Percentiles rank a stretch among this genome's conserved stretches.
Evolutionary conservation across 2,797 vertebrate genomes (phyloP).

Genomic region (Danio aesculapii): DNA sequence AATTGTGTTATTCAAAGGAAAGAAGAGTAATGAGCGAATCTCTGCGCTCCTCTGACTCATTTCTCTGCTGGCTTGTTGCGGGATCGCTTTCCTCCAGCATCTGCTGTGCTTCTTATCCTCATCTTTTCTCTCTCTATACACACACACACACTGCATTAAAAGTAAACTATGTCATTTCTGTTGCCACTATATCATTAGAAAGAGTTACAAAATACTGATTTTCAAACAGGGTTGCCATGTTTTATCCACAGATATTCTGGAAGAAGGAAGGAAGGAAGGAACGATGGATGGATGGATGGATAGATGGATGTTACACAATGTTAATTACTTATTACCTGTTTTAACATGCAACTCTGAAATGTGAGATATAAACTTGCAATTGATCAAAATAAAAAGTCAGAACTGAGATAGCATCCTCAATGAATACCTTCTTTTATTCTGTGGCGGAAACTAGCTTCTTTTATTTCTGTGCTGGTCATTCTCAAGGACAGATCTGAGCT

Average conservation of each 20-base stretch:
- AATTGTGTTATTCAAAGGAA: slow-evolving; percentile 48
- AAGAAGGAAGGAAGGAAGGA: too few species aligned
- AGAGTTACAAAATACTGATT: slow-evolving; percentile 12
- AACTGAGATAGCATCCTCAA: not conserved
- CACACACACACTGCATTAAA: not conserved
- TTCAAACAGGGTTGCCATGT: not conserved
- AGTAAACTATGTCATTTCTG: slow-evolving; percentile 21
- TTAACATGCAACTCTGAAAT: too few species aligned
- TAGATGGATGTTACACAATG: too few species aligned
- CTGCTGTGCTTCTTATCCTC: not conserved
- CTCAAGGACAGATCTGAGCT: slow-evolving; percentile 21
- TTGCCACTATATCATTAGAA: not conserved
- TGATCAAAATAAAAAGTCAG: not conserved
- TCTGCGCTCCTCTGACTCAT: slow-evolving; percentile 20
- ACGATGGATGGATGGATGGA: too few species aligned
- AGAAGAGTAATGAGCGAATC: slow-evolving; percentile 20
- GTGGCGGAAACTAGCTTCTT: not conserved
- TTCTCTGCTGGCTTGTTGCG: slow-evolving; percentile 26
- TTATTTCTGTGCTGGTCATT: slow-evolving; percentile 4
- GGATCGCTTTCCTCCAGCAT: slow-evolving; percentile 1
- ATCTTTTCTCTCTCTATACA: not conserved
- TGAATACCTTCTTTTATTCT: too few species aligned
- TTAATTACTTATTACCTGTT: too few species aligned
- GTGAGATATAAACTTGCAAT: not conserved
- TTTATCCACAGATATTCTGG: not conserved